Percentiles rank a stretch among this genome's conserved stretches.
Evolutionary conservation across 92 coral and sea anemone species (phyloP).

Genomic region (Parazoanthus swiftii): DNA sequence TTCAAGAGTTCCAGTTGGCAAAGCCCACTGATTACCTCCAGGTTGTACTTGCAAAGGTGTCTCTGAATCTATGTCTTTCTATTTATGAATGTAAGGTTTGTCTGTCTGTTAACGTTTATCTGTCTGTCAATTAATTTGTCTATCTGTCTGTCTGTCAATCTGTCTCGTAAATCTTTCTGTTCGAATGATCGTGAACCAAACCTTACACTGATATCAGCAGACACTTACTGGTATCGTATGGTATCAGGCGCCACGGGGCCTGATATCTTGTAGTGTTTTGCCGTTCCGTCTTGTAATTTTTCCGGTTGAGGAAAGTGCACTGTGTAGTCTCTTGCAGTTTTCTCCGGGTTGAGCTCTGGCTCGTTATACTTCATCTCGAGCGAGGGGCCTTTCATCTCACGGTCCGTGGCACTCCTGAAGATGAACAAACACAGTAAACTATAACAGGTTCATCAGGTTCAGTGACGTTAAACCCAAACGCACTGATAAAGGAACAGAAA

Average conservation of each 20-base stretch:
- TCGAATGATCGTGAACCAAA: neutral
- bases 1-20: neutral
- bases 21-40: neutral
- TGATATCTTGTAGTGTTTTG: slow-evolving; percentile 77
- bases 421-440: no score
- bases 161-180: neutral
- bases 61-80: neutral
- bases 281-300: slow-evolving; percentile 44
- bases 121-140: neutral
- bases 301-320: slow-evolving; percentile 95
- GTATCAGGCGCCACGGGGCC: slow-evolving; percentile 94
- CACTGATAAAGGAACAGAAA: no score
- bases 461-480: no score
- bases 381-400: slow-evolving; percentile 54
- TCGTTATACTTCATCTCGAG: slow-evolving; percentile 73
- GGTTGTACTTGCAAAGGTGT: neutral
- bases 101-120: neutral
- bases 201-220: neutral
- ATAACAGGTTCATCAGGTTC: no score
- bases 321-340: slow-evolving; percentile 86
- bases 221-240: slow-evolving; percentile 91
- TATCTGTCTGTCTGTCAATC: neutral
- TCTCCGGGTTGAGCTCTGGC: slow-evolving; percentile 80
- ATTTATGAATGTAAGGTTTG: neutral
- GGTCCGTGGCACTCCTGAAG: slow-evolving; percentile 49